Base-by-base conservation (phyloP, 37 sponge, comb jelly and placozoan genomes). In the Crambe crambe region DNA sequence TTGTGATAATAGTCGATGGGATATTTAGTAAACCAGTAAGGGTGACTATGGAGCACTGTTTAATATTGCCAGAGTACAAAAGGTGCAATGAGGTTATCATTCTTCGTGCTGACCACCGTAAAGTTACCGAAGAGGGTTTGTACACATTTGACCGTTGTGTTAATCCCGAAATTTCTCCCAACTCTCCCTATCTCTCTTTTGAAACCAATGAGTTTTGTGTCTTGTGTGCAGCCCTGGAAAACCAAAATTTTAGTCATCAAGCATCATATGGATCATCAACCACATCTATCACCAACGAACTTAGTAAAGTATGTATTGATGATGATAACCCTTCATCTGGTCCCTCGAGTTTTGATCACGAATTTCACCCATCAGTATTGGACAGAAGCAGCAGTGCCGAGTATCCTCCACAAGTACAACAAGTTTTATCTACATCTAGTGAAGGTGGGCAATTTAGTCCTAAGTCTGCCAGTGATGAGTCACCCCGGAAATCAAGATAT, bases 331-430 rank as follows among this genome's bases (percentile, higher is more conserved):
- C 51, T 15, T 60, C 61, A 60, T 60, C 61, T n/a, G 5, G n/a
- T 60, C 61, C 27, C 23, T 60, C 61, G 17, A 60, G 61, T 60
- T 60, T 60, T 60, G 61, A 60, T 60, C 21, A 60, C 3, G 27
- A 60, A 22, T 21, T 18, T 51, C 15, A 15, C 9, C 15, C 51
- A 15, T 47, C 51, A 47, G 51, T 47, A 47, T 47, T 47, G 12
- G 51, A 12, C 10, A 47, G n/a, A n/a, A n/a, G n/a, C n/a, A n/a
- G n/a, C n/a, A n/a, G n/a, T n/a, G n/a, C n/a, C n/a, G 51, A 47
- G 51, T 15, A 6, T 47, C 12, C 10, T 47, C 51, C 51, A 47
- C 51, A 47, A 12, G 12, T 6, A 47, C 6, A 47, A 15, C 51
- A 12, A 47, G 51, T 12, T 47, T 47, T 12, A 15, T 47, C 51